A percentile compares a stretch with the other conserved stretches of the same genome.
These are phyloP conservation scores for Poecile montanus DNA, from an alignment of 2,797 vertebrate species.

Conservation along the genomic window DNA sequence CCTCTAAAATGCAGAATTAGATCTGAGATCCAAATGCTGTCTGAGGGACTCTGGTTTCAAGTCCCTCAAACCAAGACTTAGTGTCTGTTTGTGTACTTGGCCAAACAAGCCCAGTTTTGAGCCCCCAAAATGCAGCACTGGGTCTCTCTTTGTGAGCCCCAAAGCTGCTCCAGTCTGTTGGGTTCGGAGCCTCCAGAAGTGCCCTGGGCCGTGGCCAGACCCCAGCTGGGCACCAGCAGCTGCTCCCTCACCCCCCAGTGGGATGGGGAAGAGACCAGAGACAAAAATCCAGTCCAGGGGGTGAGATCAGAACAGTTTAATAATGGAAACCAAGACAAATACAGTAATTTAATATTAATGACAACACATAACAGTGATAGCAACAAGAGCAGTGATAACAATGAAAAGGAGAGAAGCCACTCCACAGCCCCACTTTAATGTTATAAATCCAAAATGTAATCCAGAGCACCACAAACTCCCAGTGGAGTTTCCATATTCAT, in stretches of 20 bases:
- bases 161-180: rapidly evolving
- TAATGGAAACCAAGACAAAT: background rate
- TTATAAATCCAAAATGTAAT: background rate
- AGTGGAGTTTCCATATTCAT: background rate
- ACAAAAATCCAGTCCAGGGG: background rate
- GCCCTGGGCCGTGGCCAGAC: background rate
- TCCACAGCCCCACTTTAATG: background rate
- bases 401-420: background rate
- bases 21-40: background rate
- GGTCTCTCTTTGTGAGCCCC: background rate
- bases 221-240: background rate
- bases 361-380: background rate
- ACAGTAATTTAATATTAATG: background rate
- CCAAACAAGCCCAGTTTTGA: background rate
- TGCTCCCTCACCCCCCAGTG: background rate
- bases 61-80: background rate
- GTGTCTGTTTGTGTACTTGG: background rate
- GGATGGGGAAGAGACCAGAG: background rate
- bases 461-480: background rate
- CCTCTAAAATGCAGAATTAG: background rate
- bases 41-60: background rate
- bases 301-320: background rate
- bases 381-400: background rate
- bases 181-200: background rate
- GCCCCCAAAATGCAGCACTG: background rate